Evolutionary conservation across 2,797 vertebrate genomes (phyloP).

Genomic region (Malurus leucopterus): DNA sequence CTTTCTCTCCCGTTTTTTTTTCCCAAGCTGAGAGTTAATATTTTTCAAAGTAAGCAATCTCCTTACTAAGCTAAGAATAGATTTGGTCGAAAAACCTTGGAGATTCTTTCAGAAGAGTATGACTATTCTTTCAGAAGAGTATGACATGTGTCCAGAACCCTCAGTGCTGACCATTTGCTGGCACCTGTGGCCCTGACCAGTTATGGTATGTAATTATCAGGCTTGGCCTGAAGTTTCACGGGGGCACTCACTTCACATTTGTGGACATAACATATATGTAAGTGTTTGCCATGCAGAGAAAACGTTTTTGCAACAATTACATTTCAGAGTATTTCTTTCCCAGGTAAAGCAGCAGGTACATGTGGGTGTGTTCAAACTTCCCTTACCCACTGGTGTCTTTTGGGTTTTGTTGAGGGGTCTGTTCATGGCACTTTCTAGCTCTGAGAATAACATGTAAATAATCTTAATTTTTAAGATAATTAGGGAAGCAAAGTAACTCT

Average conservation of each 20-base stretch:
- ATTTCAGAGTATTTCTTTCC: not conserved
- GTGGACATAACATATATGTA: rapidly evolving
- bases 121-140: not conserved
- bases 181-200: not conserved
- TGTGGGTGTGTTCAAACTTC: not conserved
- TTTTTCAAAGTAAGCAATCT: not conserved
- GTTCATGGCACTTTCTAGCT: not conserved
- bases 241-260: not conserved
- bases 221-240: not conserved
- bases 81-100: not conserved
- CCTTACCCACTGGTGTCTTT: not conserved
- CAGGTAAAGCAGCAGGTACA: not conserved
- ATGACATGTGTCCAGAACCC: not conserved
- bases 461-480: not conserved
- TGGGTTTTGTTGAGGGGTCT: not conserved
- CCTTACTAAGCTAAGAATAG: not conserved
- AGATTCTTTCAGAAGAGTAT: not conserved
- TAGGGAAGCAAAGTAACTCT: not conserved
- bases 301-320: not conserved
- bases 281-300: not conserved
- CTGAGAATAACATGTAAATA: not conserved
- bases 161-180: not conserved
- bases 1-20: not conserved
- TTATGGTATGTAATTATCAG: not conserved
- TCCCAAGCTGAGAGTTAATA: not conserved